Evolutionary conservation across 2,113 vertebrate genomes (phyloP).

Genomic region (Cichladusa arquata): DNA sequence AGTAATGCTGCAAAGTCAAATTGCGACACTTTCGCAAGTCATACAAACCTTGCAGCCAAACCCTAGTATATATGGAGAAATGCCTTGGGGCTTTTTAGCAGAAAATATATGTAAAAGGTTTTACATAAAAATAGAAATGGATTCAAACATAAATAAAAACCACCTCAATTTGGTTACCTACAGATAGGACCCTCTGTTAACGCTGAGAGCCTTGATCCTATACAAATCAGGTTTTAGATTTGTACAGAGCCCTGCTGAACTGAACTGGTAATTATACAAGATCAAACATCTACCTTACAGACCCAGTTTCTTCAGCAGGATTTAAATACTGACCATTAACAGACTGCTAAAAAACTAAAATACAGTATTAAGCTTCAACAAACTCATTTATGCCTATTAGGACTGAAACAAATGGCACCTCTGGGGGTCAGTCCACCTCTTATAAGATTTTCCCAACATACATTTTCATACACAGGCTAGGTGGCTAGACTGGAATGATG

Average conservation of each 20-base stretch:
- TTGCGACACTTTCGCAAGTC: background rate
- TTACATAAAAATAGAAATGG: background rate
- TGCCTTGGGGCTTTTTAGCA: background rate
- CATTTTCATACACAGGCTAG: background rate
- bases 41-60: background rate
- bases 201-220: background rate
- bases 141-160: background rate
- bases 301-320: background rate
- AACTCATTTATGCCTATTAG: background rate
- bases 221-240: background rate
- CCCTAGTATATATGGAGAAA: background rate
- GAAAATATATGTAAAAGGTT: background rate
- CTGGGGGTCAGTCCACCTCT: background rate
- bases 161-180: background rate
- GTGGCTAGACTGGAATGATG: background rate
- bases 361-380: background rate
- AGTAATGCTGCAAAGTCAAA: constrained; percentile 3
- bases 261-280: background rate
- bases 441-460: background rate
- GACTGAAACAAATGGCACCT: background rate
- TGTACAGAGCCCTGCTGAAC: background rate
- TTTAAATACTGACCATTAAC: background rate
- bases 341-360: background rate
- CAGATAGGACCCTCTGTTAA: background rate
- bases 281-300: background rate